Percentiles rank a stretch among this genome's conserved stretches.
These are phyloP conservation scores for Sphenodon punctatus DNA, from an alignment of 2,797 vertebrate species.

Conservation along the genomic window DNA sequence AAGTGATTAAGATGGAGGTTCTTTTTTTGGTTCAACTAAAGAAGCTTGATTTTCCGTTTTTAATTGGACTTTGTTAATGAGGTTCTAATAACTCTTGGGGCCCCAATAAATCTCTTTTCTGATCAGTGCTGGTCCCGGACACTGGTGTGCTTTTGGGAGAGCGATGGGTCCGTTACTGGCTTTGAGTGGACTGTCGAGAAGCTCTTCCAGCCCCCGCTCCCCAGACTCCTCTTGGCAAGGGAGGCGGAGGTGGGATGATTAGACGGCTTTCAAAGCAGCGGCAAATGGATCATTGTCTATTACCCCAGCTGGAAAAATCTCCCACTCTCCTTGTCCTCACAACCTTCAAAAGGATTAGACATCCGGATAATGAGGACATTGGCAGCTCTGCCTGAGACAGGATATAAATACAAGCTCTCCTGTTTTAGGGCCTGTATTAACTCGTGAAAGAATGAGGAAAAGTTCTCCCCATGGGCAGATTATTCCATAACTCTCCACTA, in stretches of 20 bases:
- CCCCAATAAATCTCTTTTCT: slow-evolving; percentile 43
- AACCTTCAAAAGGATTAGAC: not conserved
- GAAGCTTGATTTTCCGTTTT: slow-evolving; percentile 61
- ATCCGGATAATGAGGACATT: not conserved
- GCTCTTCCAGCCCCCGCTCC: not conserved
- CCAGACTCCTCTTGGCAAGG: not conserved
- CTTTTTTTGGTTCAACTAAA: slow-evolving; percentile 54
- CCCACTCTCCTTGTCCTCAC: not conserved
- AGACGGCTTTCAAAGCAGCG: not conserved
- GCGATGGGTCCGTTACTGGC: not conserved
- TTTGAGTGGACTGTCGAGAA: not conserved
- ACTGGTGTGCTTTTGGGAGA: not conserved
- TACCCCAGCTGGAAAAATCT: not conserved
- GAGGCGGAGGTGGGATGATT: not conserved
- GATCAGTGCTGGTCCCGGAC: slow-evolving; percentile 32
- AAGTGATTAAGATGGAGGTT: slow-evolving; percentile 68
- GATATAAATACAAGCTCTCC: not conserved
- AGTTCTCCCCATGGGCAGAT: no score
- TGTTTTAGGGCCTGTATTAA: not conserved
- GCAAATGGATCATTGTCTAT: not conserved
- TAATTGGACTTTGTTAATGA: slow-evolving; percentile 68
- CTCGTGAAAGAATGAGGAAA: not conserved
- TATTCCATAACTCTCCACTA: not conserved
- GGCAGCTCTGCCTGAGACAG: not conserved
- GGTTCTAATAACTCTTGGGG: slow-evolving; percentile 57